phyloP scores from a whole-genome alignment of 2,113 vertebrate species.

The Tauraco erythrolophus region DNA sequence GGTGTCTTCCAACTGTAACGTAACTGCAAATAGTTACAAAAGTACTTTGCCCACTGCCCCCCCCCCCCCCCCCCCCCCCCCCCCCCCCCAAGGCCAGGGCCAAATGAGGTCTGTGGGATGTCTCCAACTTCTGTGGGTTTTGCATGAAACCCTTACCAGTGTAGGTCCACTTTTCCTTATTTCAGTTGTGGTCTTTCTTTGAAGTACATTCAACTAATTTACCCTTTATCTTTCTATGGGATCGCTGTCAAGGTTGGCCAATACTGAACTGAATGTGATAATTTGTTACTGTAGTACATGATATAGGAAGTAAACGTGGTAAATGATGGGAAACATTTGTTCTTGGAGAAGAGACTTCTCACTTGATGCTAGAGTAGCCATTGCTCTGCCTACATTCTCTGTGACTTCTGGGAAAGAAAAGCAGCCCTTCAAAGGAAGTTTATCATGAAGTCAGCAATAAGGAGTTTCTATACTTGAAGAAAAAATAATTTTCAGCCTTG shows the following conservation, averaged over 20 bases:
- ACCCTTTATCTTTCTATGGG: background rate
- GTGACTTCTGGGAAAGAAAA: background rate
- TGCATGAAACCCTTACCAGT: background rate
- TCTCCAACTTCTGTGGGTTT: background rate
- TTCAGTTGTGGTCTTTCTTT: background rate
- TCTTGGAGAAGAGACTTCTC: background rate
- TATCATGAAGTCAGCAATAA: background rate
- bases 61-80: no score
- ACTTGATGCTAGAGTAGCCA: background rate
- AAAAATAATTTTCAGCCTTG: no score
- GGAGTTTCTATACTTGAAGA: background rate
- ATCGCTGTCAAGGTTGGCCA: background rate
- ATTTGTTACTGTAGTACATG: background rate
- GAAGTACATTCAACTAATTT: background rate
- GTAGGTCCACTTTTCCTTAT: background rate
- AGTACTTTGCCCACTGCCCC: no score
- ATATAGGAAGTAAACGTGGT: accelerated
- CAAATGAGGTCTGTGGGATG: background rate
- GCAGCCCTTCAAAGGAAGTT: no score
- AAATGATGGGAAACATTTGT: background rate
- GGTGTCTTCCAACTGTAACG: background rate
- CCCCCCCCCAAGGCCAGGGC: no score
- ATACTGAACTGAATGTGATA: no score
- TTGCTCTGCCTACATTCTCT: background rate
- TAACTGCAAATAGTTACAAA: background rate